A percentile compares a stretch with the other conserved stretches of the same genome.
phyloP scores from a whole-genome alignment of 2,113 vertebrate species.

The Embiotoca jacksoni region DNA sequence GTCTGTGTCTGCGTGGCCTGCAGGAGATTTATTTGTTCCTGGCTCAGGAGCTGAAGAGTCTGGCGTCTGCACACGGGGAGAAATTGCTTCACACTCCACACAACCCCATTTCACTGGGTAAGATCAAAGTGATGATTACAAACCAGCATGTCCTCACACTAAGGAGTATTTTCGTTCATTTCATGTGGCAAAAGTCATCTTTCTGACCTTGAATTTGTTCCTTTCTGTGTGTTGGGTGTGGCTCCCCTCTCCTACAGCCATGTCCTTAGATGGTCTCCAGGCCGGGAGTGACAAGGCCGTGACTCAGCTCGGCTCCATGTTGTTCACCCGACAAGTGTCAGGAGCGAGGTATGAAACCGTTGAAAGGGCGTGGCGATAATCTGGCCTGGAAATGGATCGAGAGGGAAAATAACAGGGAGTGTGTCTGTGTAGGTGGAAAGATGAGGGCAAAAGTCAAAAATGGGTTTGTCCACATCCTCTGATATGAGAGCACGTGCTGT shows the following conservation, averaged over 20 bases:
- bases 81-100: slow-evolving; percentile 92
- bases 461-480: not conserved
- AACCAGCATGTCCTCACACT: not conserved
- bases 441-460: not conserved
- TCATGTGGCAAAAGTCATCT: not conserved
- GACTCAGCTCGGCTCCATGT: slow-evolving; percentile 97
- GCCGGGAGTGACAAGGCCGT: slow-evolving; percentile 81
- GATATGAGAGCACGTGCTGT: not conserved
- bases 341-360: slow-evolving; percentile 90
- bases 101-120: slow-evolving; percentile 97
- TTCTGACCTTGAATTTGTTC: not conserved
- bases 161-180: not conserved
- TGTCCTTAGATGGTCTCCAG: slow-evolving; percentile 90
- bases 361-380: not conserved
- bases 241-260: slow-evolving; percentile 79
- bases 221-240: slow-evolving; percentile 23
- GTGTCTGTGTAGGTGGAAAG: not conserved
- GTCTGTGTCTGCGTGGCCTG: slow-evolving; percentile 64
- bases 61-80: slow-evolving; percentile 90
- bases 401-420: not conserved
- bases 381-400: not conserved
- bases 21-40: slow-evolving; percentile 95
- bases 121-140: slow-evolving; percentile 9
- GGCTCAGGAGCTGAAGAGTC: slow-evolving; percentile 89
- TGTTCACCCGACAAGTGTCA: slow-evolving; percentile 98